These are phyloP conservation scores for Chloropsis hardwickii DNA, from an alignment of 2,113 vertebrate genomes.

Conservation along the genomic window DNA sequence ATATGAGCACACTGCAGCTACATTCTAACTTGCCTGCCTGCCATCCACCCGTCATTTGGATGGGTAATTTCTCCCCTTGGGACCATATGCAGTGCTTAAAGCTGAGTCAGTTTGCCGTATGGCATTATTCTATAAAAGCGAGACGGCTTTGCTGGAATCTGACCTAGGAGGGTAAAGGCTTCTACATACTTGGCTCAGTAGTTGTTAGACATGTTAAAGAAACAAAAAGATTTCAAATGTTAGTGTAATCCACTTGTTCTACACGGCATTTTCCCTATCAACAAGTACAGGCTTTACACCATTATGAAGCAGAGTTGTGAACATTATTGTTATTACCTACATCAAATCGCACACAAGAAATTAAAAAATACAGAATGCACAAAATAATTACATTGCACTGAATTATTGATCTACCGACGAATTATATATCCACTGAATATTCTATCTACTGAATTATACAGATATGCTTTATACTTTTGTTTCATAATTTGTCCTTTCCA, in stretches of 20 bases:
- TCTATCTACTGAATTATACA: background rate
- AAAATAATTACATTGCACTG: background rate
- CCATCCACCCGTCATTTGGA: conserved; percentile 38
- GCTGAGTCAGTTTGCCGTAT: conserved; percentile 49
- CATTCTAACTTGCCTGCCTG: conserved; percentile 38
- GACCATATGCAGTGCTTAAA: conserved; percentile 38
- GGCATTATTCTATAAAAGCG: conserved; percentile 18
- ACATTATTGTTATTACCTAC: background rate
- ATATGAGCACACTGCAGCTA: conserved; percentile 39
- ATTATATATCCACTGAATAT: background rate
- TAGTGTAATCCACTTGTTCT: background rate
- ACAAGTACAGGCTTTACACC: background rate
- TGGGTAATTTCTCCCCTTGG: conserved; percentile 26
- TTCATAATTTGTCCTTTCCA: background rate
- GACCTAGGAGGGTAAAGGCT: conserved; percentile 45
- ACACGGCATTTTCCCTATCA: background rate
- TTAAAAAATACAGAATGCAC: background rate
- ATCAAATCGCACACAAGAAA: background rate
- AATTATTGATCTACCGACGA: background rate
- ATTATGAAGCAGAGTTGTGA: background rate
- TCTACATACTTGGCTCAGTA: conserved; percentile 25
- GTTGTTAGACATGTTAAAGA: conserved; percentile 54
- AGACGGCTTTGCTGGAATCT: conserved; percentile 30
- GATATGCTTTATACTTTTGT: background rate
- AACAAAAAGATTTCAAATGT: background rate